These are phyloP conservation scores for Paramormyrops hopkinsi DNA, from an alignment of 2,797 vertebrate genomes.

Conservation along the genomic window DNA sequence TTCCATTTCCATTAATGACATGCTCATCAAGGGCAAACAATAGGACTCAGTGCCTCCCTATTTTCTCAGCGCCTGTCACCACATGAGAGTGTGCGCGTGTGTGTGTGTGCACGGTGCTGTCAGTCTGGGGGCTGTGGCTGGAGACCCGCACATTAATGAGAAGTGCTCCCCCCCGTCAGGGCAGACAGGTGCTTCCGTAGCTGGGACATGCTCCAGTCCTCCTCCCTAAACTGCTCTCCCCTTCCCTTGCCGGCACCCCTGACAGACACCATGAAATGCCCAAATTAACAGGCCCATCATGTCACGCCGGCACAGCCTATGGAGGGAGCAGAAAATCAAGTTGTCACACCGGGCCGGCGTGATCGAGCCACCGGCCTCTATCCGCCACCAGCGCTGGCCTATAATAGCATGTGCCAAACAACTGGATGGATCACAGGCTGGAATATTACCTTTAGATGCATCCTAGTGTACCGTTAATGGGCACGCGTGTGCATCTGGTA, in stretches of 20 bases:
- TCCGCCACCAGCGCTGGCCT: constrained; percentile 66
- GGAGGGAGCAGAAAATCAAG: constrained; percentile 83
- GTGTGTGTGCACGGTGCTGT: constrained; percentile 55
- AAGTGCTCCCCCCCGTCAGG: constrained; percentile 78
- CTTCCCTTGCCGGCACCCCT: constrained; percentile 55
- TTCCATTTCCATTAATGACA: constrained; percentile 90
- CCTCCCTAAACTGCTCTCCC: constrained; percentile 56
- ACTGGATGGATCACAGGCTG: constrained; percentile 69
- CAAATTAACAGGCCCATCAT: constrained; percentile 86
- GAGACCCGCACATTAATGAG: constrained; percentile 81
- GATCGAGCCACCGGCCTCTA: constrained; percentile 48
- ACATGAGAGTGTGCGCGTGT: constrained; percentile 28
- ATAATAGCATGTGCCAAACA: constrained; percentile 78
- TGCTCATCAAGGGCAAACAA: constrained; percentile 76
- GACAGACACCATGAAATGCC: constrained; percentile 83
- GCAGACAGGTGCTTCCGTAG: constrained; percentile 82
- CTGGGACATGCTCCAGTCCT: constrained; percentile 75
- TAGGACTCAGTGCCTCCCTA: constrained; percentile 62
- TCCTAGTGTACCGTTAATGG: constrained; percentile 57
- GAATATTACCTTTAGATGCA: constrained; percentile 66
- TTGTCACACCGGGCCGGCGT: constrained; percentile 76
- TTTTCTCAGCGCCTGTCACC: constrained; percentile 73
- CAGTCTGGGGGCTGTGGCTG: constrained; percentile 69
- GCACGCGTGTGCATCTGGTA: background rate
- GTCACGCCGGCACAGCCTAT: constrained; percentile 73